Base-by-base conservation (phyloP, 2,113 vertebrate genomes). In the Ameiurus melas region DNA sequence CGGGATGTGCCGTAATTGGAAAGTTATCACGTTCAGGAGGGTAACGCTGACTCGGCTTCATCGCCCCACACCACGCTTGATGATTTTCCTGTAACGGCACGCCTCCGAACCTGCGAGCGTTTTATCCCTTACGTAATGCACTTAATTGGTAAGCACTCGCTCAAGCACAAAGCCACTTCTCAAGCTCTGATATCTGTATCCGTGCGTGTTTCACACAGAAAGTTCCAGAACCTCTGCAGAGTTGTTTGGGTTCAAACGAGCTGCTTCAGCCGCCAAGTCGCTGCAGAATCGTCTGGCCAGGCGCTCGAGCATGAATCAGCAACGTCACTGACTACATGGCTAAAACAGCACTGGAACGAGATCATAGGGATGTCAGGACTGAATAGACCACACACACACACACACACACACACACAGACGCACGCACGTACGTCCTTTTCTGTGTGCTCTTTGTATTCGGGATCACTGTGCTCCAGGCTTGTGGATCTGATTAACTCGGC, bases 181-280 rank as follows among this genome's bases (percentile, higher is more conserved):
- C 20, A 17, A 51, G 30, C 2, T 58, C 55, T 12, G 79, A 22
- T 22, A 9, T 36, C n/a, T 30, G 78, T 36, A 70, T 83, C 58
- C n/a, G 53, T 12, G 79, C 12, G 33, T 87, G 85, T 84, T 47
- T 64, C 78, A n/a, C 47, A 57, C 78, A 82, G 78, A 82, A 81
- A 55, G 30, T 80, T 80, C 78, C 78, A 80, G 39, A 64, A 84
- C 30, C 68, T 75, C 68, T 33, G n/a, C 78, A n/a, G 36, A 85
- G 68, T 58, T 73, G 30, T 85, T 75, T 39, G 70, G 84, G 84
- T 77, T 85, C 47, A 25, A 60, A 25, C 4, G 3, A 66, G 30
- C 5, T 60, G 8, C 68, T 71, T 33, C 7, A 25, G 19, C 84
- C 27, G 55, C 85, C 85, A 78, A 22, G 10, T 62, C 33, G 2